Evolutionary conservation across 1,140 invertebrate species (phyloP), one percentile per base, ranked within the genome.

Genomic region (Hycleus phaleratus): DNA sequence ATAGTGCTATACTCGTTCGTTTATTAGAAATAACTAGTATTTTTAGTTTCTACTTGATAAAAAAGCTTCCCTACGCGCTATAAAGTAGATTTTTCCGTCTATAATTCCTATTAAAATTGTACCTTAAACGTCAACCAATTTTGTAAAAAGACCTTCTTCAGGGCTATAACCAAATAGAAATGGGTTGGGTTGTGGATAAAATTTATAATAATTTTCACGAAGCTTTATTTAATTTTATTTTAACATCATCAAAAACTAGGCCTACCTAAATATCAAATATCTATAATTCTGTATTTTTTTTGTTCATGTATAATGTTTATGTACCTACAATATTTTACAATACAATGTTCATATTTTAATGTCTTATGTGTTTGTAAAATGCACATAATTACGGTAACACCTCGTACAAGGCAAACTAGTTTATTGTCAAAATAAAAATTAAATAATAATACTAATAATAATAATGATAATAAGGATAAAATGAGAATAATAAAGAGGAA

Each of bases 161-260:
- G 18, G 18, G 1, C 1, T 18, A 2, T 18, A 18, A 18, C 18
- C 18, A 18, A 18, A 18, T 18, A 1, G 18, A 2, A 12, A 18
- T 18, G 18, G 18, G 18, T 18, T 18, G 18, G 18, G 18, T 18
- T 18, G 18, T 18, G 18, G 18, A 18, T 18, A 18, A 18, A 18
- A 18, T 18, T 18, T 18, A 1, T 18, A 18, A 18, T 18, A 18
- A 32, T 68, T 63, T 63, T 68, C 64, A 70, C 68, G 65, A 72
- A 72, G 70, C 70, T 70, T 70, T 70, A 68, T 69, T 71, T 60
- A 56, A 62, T 65, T 71, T 71, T 72, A 68, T 66, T 72, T 71
- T 68, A 72, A 72, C 70, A 72, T 72, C 69, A 68, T 71, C 69
- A 70, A 72, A 72, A 72, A 72, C 70, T 72, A 72, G 66, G 64